Evolutionary conservation across 2,888 invertebrate species (phyloP).

Genomic region (Clunio marinus): DNA sequence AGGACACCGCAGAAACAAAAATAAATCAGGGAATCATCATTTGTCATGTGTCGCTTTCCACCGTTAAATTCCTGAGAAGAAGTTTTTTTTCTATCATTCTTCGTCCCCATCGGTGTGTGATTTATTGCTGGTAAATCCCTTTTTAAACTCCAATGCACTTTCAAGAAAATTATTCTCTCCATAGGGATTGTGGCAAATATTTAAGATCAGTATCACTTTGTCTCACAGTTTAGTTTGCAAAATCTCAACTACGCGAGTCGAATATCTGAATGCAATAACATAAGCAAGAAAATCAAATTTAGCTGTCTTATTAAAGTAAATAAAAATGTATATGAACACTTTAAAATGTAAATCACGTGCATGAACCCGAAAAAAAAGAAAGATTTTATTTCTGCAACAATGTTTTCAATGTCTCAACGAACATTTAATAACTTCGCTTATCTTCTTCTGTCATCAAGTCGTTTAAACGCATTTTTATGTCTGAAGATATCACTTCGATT

Average conservation of each 20-base stretch:
- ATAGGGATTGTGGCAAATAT: not conserved
- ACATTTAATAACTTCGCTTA: not conserved
- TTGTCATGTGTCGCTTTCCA: constrained; percentile 21
- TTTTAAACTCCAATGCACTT: not conserved
- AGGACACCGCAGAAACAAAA: constrained; percentile 6
- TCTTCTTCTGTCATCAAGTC: not conserved
- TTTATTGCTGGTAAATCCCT: constrained; percentile 4
- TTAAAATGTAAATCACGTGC: not conserved
- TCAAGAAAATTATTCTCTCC: too few species aligned
- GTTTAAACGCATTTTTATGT: not conserved
- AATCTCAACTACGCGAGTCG: not conserved
- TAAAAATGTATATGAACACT: not conserved
- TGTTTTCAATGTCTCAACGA: not conserved
- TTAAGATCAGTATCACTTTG: not conserved
- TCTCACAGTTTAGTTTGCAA: not conserved
- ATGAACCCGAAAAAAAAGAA: not conserved
- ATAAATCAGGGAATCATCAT: constrained; percentile 34
- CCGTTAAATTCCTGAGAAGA: constrained; percentile 6
- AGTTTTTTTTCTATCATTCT: not conserved
- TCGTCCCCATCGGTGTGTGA: not conserved
- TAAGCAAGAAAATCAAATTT: not conserved
- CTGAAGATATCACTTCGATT: not conserved
- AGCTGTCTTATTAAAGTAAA: not conserved
- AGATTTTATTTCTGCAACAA: not conserved
- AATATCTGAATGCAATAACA: not conserved